Conservation (phyloP, 2,113 vertebrate genomes). For the Xiphias gladius region DNA sequence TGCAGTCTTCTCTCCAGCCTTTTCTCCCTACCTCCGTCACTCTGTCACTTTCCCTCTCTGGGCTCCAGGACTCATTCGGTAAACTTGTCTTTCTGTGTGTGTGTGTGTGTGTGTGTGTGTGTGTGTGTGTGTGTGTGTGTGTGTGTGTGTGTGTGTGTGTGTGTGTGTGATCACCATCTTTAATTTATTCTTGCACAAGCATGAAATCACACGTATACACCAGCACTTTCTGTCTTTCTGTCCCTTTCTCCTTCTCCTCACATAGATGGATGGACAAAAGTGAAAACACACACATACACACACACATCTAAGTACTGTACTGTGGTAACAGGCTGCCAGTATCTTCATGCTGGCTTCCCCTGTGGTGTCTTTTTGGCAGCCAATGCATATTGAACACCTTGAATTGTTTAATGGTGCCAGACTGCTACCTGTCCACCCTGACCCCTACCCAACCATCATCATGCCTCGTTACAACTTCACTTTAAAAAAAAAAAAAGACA, state of each 20-base stretch:
- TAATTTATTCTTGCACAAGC: slow-evolving; percentile 55
- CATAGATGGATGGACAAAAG: slow-evolving; percentile 22
- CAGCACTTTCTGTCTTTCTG: slow-evolving; percentile 28
- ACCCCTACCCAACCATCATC: slow-evolving; percentile 45
- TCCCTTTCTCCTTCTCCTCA: neutral
- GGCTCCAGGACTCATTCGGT: slow-evolving; percentile 43
- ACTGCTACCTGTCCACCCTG: slow-evolving; percentile 18
- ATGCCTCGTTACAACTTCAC: slow-evolving; percentile 54
- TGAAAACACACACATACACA: neutral
- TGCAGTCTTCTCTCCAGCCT: slow-evolving; percentile 81
- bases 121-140: slow-evolving; percentile 19
- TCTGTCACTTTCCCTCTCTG: slow-evolving; percentile 48
- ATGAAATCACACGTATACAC: slow-evolving; percentile 51
- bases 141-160: slow-evolving; percentile 19
- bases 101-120: slow-evolving; percentile 24
- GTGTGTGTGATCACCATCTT: slow-evolving; percentile 42
- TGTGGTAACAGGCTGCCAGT: slow-evolving; percentile 29
- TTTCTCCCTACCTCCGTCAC: slow-evolving; percentile 45
- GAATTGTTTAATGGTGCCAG: slow-evolving; percentile 45
- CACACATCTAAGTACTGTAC: slow-evolving; percentile 9
- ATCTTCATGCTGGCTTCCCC: slow-evolving; percentile 29
- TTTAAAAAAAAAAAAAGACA: slow-evolving; percentile 19
- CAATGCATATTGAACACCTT: slow-evolving; percentile 46
- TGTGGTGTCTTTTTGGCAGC: slow-evolving; percentile 37
- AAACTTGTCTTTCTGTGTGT: slow-evolving; percentile 58